Evolutionary conservation across 1,140 invertebrate species (phyloP).

Genomic region (Drosophila ficusphila): DNA sequence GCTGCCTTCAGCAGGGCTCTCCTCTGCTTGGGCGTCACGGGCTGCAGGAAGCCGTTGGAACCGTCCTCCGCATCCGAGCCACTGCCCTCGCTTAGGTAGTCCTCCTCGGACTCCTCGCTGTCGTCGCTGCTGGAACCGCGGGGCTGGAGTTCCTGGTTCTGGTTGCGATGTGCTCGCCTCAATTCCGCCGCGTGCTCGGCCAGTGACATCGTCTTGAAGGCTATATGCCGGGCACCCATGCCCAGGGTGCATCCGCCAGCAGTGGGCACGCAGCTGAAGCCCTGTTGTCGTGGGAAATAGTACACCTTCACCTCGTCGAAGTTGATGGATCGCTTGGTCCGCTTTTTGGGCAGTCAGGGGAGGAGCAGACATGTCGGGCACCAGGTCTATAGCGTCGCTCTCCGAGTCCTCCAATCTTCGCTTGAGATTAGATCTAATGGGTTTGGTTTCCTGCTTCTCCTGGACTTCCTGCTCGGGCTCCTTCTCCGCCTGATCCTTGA

Average conservation of each 20-base stretch:
- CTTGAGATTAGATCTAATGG: constrained; percentile 74
- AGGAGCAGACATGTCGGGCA: constrained; percentile 44
- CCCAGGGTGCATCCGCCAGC: constrained; percentile 98
- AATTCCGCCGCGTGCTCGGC: constrained; percentile 94
- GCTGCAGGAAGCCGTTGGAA: constrained; percentile 96
- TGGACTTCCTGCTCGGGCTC: constrained; percentile 2
- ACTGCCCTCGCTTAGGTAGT: constrained; percentile 90
- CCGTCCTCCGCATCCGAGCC: constrained; percentile 95
- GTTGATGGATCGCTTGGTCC: constrained; percentile 91
- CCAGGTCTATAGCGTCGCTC: constrained; percentile 87
- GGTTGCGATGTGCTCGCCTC: constrained; percentile 92
- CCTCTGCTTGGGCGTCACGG: constrained; percentile 95
- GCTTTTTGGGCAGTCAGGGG: constrained; percentile 86
- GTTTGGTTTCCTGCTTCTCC: constrained; percentile 24
- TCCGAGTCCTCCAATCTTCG: constrained; percentile 83
- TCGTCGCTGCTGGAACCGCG: constrained; percentile 88
- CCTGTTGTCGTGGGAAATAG: constrained; percentile 97
- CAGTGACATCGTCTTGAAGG: constrained; percentile 87
- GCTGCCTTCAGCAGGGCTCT: constrained; percentile 93
- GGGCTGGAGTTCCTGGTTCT: constrained; percentile 88
- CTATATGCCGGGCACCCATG: constrained; percentile 95
- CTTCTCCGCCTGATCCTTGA: constrained; percentile 22
- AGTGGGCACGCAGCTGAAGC: constrained; percentile 98
- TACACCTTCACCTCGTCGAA: constrained; percentile 97
- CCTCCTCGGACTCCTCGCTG: constrained; percentile 92